Base-by-base conservation (phyloP, 2,888 invertebrate genomes). In the Athetis lepigone region DNA sequence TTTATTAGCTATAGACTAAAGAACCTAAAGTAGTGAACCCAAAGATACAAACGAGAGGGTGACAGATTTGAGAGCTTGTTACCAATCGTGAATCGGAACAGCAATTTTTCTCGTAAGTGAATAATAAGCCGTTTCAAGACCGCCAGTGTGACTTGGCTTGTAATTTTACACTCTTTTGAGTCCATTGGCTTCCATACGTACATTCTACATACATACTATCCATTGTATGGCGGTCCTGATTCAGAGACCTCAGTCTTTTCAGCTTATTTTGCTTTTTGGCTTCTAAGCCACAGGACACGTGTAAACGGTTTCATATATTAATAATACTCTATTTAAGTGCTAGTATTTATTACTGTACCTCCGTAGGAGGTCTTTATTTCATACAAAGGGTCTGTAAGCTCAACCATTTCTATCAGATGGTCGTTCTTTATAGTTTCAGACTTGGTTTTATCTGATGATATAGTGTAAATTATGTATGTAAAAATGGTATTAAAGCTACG, bases 311-410 rank as follows among this genome's bases (percentile, higher is more conserved):
- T n/a, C n/a, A 56, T 59, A 43, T 58, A 37, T 56, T 47, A 56
- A 63, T 39, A 16, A 47, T 62, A 64, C 47, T 65, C 36, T 52
- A 61, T 73, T 66, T 62, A 58, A 64, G 46, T 57, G 18, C 36
- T 46, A 33, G 42, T 64, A 65, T 75, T 75, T 69, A 70, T 70
- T 62, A 58, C 60, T 42, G 36, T 19, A 40, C 8, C 68, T 52
- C 50, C 23, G 37, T 62, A 56, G 80, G 79, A 75, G 83, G 81
- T 70, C 79, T 78, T 64, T 64, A 67, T 56, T 37, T 47, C 2
- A 7, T 4, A 69, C 49, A 59, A 59, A 45, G 19, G 29, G 1
- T 45, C 19, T 39, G 8, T 45, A 11, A 59, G 43, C n/a, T 49
- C 13, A 19, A 16, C 2, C 5, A 25, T 49, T 49, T 45, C 29